These are phyloP conservation scores for Eupsilia transversa DNA, from an alignment of 2,888 invertebrate species.

Conservation along the genomic window DNA sequence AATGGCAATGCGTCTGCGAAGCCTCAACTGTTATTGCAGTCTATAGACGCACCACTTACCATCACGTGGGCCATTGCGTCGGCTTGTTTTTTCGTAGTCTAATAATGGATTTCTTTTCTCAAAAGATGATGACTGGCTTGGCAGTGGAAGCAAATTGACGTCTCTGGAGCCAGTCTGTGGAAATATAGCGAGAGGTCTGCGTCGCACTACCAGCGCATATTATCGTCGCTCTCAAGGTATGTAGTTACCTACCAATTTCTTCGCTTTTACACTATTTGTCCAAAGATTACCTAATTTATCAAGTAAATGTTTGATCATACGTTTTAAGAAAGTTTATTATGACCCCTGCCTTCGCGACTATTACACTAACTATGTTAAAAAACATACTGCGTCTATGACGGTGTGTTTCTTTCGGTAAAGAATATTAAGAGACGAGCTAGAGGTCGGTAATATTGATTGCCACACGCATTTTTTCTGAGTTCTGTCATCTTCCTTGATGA, in stretches of 20 bases:
- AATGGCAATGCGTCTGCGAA: too few species aligned
- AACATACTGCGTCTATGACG: not conserved
- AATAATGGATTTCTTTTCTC: not conserved
- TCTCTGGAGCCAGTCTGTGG: constrained; percentile 87
- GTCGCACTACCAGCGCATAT: constrained; percentile 71
- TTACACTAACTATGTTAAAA: not conserved
- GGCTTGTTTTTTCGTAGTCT: not conserved
- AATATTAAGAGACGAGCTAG: not conserved
- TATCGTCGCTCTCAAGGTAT: constrained; percentile 50
- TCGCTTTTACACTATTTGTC: not conserved
- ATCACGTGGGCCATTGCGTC: not conserved
- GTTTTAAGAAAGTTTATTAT: not conserved
- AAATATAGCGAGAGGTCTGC: constrained; percentile 83
- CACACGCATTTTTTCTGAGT: not conserved
- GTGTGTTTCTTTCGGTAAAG: not conserved
- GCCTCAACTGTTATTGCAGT: not conserved
- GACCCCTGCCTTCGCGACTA: not conserved
- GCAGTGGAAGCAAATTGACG: constrained; percentile 86
- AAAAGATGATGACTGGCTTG: constrained; percentile 85
- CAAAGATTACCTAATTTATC: not conserved
- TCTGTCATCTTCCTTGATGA: not conserved
- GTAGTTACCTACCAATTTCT: not conserved
- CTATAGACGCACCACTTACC: too few species aligned
- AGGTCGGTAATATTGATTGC: not conserved
- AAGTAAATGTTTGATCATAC: not conserved